Percentiles rank a stretch among this genome's conserved stretches.
Evolutionary conservation across 2,113 vertebrate species (phyloP).

Genomic region (Sinocyclocheilus anophthalmus): DNA sequence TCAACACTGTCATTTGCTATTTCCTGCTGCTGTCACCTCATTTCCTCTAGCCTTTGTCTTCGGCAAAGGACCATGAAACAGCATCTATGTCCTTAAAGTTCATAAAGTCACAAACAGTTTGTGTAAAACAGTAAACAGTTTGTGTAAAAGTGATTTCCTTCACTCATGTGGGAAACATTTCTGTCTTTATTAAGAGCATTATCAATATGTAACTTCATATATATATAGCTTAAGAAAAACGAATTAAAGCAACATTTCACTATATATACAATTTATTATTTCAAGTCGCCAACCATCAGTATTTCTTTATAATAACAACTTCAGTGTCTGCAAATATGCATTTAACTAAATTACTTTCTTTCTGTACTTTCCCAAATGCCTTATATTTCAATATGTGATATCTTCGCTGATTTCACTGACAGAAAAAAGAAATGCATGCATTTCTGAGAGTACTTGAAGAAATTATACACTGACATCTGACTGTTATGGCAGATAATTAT

Average conservation of each 20-base stretch:
- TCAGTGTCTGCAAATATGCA: not conserved
- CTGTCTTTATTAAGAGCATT: not conserved
- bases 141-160: constrained; percentile 7
- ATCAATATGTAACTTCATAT: not conserved
- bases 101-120: not conserved
- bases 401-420: not conserved
- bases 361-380: not conserved
- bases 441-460: not conserved
- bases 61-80: constrained; percentile 48
- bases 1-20: constrained; percentile 57
- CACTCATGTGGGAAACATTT: not conserved
- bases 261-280: no score
- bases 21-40: constrained; percentile 52
- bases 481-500: not conserved
- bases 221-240: not conserved
- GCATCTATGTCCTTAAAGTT: not conserved
- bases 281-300: not conserved
- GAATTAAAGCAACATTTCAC: constrained; percentile 1
- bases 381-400: not conserved
- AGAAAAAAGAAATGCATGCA: not conserved
- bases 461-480: not conserved
- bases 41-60: constrained; percentile 58
- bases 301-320: not conserved
- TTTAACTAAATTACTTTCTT: not conserved
- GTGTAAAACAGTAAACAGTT: not conserved